Evolutionary conservation across 2,888 invertebrate species (phyloP).

Genomic region (Arenicola marina): DNA sequence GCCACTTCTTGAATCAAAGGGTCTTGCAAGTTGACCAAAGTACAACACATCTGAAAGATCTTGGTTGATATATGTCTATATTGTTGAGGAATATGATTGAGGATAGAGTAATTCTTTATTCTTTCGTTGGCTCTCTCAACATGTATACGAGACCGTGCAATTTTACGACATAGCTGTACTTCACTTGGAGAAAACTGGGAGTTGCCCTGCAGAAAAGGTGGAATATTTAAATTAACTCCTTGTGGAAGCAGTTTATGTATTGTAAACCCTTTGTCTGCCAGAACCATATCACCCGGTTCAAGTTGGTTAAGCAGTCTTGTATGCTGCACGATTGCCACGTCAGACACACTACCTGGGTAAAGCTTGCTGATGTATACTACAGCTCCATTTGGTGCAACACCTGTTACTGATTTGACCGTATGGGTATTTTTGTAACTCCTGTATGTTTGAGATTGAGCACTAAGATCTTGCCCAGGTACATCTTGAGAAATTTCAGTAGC

Average conservation of each 20-base stretch:
- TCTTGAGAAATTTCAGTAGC: conserved; percentile 14
- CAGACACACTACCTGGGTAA: conserved; percentile 13
- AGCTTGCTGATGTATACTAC: conserved; percentile 8
- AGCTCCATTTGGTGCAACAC: conserved; percentile 16
- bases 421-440: conserved; percentile 12
- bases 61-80: neutral
- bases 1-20: neutral
- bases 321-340: conserved; percentile 10
- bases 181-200: neutral
- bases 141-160: neutral
- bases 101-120: neutral
- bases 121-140: neutral
- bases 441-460: neutral
- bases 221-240: neutral
- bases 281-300: conserved; percentile 7
- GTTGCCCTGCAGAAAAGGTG: neutral
- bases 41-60: neutral
- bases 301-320: conserved; percentile 1
- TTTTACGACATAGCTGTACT: neutral
- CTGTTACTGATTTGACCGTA: conserved; percentile 11
- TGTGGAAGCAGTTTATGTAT: conserved; percentile 7
- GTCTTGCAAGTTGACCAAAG: neutral
- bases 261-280: conserved; percentile 14
- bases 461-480: conserved; percentile 4
- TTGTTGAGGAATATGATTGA: neutral